Percentiles rank a stretch among this genome's conserved stretches.
Evolutionary conservation across 2,888 invertebrate genomes (phyloP).

Genomic region (Drosophila pseudotakahashii): DNA sequence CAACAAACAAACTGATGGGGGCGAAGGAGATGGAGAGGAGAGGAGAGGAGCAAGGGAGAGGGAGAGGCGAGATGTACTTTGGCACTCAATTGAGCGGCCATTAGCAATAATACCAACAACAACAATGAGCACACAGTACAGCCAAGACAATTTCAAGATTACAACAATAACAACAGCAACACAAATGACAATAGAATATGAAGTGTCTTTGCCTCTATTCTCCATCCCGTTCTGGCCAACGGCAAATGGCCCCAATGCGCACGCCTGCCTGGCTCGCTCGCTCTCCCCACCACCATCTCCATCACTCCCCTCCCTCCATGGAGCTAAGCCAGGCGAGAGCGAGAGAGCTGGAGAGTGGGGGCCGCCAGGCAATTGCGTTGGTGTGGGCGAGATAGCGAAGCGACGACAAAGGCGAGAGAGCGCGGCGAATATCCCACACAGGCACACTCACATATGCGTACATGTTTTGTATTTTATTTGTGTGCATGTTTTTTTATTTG

Average conservation of each 20-base stretch:
- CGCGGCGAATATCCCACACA: background rate
- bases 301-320: background rate
- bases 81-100: constrained; percentile 78
- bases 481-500: constrained; percentile 15
- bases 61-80: constrained; percentile 60
- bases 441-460: background rate
- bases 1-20: constrained; percentile 15
- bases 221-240: constrained; percentile 11
- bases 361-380: constrained; percentile 6
- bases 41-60: background rate
- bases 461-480: constrained; percentile 21
- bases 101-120: constrained; percentile 67
- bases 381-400: constrained; percentile 39
- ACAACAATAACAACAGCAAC: constrained; percentile 60
- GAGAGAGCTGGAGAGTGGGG: constrained; percentile 23
- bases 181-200: constrained; percentile 76
- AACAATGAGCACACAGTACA: constrained; percentile 43
- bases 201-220: constrained; percentile 54
- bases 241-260: constrained; percentile 11
- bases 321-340: constrained; percentile 13
- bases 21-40: background rate
- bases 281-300: constrained; percentile 4
- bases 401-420: constrained; percentile 36
- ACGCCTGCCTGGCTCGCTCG: constrained; percentile 22
- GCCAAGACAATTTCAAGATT: constrained; percentile 77